phyloP scores from a whole-genome alignment of 1,140 invertebrate species.

The Drosophila nebulosa region DNA sequence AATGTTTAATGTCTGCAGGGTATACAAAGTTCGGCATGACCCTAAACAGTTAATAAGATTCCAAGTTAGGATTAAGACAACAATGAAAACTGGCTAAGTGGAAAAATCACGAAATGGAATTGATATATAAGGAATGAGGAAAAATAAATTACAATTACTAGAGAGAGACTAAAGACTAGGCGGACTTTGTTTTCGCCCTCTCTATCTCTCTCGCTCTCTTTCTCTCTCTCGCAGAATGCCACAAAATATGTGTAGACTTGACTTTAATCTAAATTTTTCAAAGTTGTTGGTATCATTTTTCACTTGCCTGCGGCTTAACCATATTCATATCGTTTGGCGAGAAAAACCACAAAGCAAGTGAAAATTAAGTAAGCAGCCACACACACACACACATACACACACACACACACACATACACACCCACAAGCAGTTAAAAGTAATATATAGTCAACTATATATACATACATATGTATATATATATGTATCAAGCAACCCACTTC shows the following conservation, averaged over 20 bases:
- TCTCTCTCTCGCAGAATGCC: not conserved
- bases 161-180: no score
- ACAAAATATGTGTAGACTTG: not conserved
- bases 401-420: not conserved
- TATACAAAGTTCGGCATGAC: no score
- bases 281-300: not conserved
- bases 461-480: not conserved
- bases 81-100: not conserved
- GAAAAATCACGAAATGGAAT: not conserved
- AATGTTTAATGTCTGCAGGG: no score
- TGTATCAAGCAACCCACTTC: no score
- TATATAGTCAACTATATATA: not conserved
- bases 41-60: no score
- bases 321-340: not conserved
- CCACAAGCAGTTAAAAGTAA: not conserved
- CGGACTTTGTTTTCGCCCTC: no score
- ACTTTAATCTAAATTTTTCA: not conserved
- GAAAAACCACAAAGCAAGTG: not conserved
- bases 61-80: not conserved
- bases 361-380: not conserved
- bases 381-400: not conserved
- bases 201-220: no score
- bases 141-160: not conserved
- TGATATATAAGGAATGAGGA: not conserved
- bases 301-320: not conserved